phyloP scores from a whole-genome alignment of 2,113 vertebrate species.

The Cavia aperea region DNA sequence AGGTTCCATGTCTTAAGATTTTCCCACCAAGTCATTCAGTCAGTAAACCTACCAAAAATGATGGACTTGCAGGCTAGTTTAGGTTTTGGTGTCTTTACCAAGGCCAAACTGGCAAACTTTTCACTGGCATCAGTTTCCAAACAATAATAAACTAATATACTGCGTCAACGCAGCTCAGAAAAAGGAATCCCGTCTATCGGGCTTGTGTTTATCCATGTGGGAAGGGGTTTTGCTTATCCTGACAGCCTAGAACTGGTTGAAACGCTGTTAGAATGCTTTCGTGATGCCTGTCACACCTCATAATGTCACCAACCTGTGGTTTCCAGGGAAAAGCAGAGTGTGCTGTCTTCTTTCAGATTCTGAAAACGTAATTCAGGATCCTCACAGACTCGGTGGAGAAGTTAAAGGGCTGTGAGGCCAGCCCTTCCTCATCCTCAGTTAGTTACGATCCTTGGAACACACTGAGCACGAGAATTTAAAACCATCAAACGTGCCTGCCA shows the following conservation, averaged over 20 bases:
- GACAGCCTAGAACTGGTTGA: rapidly evolving
- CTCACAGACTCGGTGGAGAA: conserved; percentile 53
- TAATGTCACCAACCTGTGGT: conserved; percentile 19
- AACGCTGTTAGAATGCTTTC: neutral
- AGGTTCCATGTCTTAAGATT: neutral
- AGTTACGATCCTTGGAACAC: conserved; percentile 33
- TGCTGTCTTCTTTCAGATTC: conserved; percentile 55
- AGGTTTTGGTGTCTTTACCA: conserved; percentile 41
- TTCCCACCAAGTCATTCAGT: conserved; percentile 21
- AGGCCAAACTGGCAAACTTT: conserved; percentile 29
- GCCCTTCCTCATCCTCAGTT: conserved; percentile 54
- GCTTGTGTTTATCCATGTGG: neutral
- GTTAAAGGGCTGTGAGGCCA: conserved; percentile 59
- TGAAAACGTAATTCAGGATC: conserved; percentile 41
- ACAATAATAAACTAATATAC: neutral
- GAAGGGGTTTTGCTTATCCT: neutral
- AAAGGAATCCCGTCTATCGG: neutral
- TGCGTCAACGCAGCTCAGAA: conserved; percentile 17
- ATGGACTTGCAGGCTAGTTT: conserved; percentile 41
- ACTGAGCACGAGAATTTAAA: conserved; percentile 42
- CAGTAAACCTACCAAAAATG: conserved; percentile 30
- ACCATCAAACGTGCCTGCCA: conserved; percentile 20
- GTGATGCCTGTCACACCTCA: neutral
- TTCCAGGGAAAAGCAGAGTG: conserved; percentile 18
- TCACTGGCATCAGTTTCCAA: conserved; percentile 26